phyloP scores from a whole-genome alignment of 2,797 vertebrate species.

The Melanotaenia maccullochi region DNA sequence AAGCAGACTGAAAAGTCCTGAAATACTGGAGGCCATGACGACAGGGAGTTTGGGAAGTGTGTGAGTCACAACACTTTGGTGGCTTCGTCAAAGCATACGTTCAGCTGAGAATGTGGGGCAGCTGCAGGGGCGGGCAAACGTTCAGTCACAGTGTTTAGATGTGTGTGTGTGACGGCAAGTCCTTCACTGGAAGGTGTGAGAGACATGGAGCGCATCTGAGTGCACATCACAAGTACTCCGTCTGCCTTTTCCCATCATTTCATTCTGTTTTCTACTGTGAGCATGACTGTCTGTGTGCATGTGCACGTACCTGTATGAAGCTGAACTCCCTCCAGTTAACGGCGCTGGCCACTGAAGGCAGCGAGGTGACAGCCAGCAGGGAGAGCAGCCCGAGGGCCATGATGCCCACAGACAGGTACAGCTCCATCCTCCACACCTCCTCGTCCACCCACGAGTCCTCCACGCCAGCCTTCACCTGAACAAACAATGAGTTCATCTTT shows the following conservation, averaged over 20 bases:
- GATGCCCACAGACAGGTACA: conserved; percentile 93
- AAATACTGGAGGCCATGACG: conserved; percentile 31
- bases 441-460: conserved; percentile 86
- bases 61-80: conserved; percentile 62
- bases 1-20: conserved; percentile 18
- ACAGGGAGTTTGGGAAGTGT: neutral
- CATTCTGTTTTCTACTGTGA: neutral
- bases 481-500: too few species aligned
- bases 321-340: conserved; percentile 98
- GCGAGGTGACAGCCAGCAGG: conserved; percentile 91
- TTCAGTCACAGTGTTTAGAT: conserved; percentile 17
- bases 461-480: conserved; percentile 82
- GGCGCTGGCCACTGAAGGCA: conserved; percentile 91
- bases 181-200: neutral
- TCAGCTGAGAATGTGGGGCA: conserved; percentile 57
- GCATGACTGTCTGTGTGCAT: neutral
- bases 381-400: conserved; percentile 92
- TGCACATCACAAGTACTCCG: neutral
- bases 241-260: neutral
- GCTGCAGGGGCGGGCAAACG: conserved; percentile 31
- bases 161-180: conserved; percentile 14
- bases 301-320: conserved; percentile 87
- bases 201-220: neutral
- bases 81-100: conserved; percentile 52
- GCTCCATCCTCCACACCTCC: conserved; percentile 95